Evolutionary conservation across 35 echinoderm and acorn worm genomes (phyloP).

Genomic region (Heliocidaris tuberculata): DNA sequence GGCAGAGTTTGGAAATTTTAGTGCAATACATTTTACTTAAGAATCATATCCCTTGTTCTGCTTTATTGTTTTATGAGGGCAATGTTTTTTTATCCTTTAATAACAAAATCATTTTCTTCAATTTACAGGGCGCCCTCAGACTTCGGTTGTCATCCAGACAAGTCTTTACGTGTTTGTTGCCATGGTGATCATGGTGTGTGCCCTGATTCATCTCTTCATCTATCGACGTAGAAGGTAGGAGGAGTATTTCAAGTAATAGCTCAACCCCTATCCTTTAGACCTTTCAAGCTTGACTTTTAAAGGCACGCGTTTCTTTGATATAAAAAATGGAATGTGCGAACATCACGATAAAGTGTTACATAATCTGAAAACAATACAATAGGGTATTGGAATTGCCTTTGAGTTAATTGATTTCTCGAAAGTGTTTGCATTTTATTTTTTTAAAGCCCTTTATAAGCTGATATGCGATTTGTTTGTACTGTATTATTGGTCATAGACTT

Average conservation of each 20-base stretch:
- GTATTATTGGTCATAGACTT: no score
- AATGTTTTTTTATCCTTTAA: not conserved
- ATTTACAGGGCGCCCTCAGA: constrained; percentile 35
- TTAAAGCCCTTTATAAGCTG: no score
- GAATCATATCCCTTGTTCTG: no score
- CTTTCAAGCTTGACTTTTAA: not conserved
- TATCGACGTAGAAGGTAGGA: constrained; percentile 46
- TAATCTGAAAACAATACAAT: no score
- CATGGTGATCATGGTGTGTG: constrained; percentile 32
- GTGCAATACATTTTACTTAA: no score
- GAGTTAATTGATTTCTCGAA: no score
- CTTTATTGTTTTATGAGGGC: not conserved
- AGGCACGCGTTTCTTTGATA: not conserved
- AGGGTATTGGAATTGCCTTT: no score
- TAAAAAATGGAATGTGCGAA: not conserved
- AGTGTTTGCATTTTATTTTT: no score
- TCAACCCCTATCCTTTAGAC: not conserved
- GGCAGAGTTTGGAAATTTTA: no score
- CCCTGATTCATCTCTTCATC: constrained; percentile 43
- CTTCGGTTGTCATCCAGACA: not conserved
- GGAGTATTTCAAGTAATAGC: not conserved
- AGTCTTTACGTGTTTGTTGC: constrained; percentile 47
- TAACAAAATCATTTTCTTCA: not conserved
- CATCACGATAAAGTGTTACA: no score
- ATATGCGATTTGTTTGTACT: no score